phyloP scores from a whole-genome alignment of 2,797 vertebrate genomes.

The Calcarius lapponicus region DNA sequence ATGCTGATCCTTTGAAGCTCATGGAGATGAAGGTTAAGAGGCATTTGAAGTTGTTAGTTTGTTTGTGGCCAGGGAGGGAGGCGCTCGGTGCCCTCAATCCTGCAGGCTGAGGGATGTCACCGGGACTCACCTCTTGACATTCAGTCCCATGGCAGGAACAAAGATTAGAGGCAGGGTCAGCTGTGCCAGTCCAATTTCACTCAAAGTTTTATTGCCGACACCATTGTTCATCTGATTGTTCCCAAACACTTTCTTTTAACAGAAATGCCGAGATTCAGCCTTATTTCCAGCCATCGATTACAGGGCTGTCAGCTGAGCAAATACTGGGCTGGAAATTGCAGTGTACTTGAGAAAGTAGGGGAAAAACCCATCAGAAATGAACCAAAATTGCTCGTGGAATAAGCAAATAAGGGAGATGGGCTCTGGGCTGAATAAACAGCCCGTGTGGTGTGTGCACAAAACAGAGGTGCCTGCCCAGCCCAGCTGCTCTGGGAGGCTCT shows the following conservation, averaged over 20 bases:
- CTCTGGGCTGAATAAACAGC: neutral
- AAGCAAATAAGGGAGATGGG: constrained; percentile 16
- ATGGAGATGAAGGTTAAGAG: constrained; percentile 57
- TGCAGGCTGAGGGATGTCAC: constrained; percentile 25
- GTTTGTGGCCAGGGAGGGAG: constrained; percentile 32
- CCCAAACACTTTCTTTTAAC: neutral
- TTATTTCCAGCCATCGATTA: neutral
- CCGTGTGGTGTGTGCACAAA: neutral
- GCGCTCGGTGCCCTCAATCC: neutral
- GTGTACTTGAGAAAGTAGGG: neutral
- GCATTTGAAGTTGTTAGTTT: constrained; percentile 55
- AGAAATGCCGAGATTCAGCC: neutral
- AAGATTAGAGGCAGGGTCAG: constrained; percentile 20
- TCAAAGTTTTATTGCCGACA: neutral
- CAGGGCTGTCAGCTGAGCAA: neutral
- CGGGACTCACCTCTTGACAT: neutral
- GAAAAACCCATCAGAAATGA: neutral
- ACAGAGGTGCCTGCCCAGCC: neutral
- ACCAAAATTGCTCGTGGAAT: neutral
- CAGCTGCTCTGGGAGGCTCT: neutral
- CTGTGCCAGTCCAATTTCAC: neutral
- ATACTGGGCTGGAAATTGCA: neutral
- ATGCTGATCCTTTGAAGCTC: constrained; percentile 51
- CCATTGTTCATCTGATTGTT: constrained; percentile 8
- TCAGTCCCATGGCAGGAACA: neutral